Conservation (phyloP, 2,888 invertebrate species). For the Pilophorus perplexus region DNA sequence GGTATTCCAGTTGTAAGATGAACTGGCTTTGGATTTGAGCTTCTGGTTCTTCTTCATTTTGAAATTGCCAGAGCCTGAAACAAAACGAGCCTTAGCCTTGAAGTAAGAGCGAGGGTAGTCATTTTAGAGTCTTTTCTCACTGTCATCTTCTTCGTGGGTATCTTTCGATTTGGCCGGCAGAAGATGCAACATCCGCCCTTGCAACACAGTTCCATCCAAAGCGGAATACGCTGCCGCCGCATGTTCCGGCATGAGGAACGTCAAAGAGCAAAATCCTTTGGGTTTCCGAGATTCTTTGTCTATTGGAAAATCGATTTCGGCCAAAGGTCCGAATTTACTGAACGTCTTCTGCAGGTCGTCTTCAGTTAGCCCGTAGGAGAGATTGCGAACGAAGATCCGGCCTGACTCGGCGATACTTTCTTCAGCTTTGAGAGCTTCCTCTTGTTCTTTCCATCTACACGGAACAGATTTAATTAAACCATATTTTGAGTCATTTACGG, state of each 20-base stretch:
- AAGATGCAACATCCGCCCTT: conserved; percentile 90
- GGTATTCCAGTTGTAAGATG: conserved; percentile 93
- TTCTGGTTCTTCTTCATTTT: conserved; percentile 80
- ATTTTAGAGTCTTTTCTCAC: too few species aligned
- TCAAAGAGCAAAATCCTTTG: conserved; percentile 91
- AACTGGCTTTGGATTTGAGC: conserved; percentile 70
- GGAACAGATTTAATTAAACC: too few species aligned
- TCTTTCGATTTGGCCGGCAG: conserved; percentile 75
- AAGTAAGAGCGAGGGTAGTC: not conserved
- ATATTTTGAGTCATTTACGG: too few species aligned
- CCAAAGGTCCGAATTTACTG: conserved; percentile 78
- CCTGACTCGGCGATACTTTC: conserved; percentile 87
- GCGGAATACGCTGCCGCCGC: conserved; percentile 84
- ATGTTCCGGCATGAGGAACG: conserved; percentile 92
- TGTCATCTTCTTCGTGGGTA: conserved; percentile 53
- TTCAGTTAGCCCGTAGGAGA: conserved; percentile 82
- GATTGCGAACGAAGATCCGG: conserved; percentile 85
- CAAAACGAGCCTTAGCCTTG: not conserved
- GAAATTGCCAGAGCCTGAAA: conserved; percentile 31
- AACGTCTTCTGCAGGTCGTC: conserved; percentile 80
- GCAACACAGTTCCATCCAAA: conserved; percentile 86
- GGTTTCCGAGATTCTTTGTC: conserved; percentile 70
- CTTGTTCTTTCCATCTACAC: conserved; percentile 60
- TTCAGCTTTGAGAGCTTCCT: conserved; percentile 63
- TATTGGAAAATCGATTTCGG: conserved; percentile 85